Conservation (phyloP, 2,888 invertebrate species). For the Protonemura montana region DNA sequence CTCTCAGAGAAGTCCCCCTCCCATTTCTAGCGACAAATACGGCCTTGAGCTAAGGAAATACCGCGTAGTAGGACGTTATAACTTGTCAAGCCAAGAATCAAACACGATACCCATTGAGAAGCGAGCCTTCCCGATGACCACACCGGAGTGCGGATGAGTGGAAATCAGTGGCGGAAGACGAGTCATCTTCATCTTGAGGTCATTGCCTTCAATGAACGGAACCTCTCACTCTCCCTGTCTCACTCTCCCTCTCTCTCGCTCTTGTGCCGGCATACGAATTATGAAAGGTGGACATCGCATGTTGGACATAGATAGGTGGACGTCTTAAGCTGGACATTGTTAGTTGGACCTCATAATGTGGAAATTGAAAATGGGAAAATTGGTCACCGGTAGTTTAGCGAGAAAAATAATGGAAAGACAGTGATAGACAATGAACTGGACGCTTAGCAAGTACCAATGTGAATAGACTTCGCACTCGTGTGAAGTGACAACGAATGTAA, state of each 20-base stretch:
- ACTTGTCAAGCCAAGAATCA: too few relatives aligned
- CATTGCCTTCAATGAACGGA: neutral
- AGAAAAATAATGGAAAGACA: too few relatives aligned
- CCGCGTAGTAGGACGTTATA: neutral
- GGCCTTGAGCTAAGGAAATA: neutral
- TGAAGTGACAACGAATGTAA: too few relatives aligned
- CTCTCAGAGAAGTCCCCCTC: too few relatives aligned
- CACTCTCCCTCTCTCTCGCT: neutral
- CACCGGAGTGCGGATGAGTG: neutral
- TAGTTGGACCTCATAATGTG: neutral
- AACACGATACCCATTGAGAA: too few relatives aligned
- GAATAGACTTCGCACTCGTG: too few relatives aligned
- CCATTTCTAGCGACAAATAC: too few relatives aligned
- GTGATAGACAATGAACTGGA: too few relatives aligned
- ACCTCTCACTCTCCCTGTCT: neutral
- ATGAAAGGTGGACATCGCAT: neutral
- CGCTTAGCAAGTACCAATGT: too few relatives aligned
- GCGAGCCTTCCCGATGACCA: neutral
- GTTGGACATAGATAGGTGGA: too few relatives aligned
- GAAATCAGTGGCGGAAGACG: neutral
- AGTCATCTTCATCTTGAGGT: conserved; percentile 12
- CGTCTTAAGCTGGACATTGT: neutral
- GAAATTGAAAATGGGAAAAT: too few relatives aligned
- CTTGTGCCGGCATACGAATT: neutral
- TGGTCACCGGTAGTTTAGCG: too few relatives aligned